These are phyloP conservation scores for Neoaliturus tenellus DNA, from an alignment of 2,888 invertebrate genomes.

Conservation along the genomic window DNA sequence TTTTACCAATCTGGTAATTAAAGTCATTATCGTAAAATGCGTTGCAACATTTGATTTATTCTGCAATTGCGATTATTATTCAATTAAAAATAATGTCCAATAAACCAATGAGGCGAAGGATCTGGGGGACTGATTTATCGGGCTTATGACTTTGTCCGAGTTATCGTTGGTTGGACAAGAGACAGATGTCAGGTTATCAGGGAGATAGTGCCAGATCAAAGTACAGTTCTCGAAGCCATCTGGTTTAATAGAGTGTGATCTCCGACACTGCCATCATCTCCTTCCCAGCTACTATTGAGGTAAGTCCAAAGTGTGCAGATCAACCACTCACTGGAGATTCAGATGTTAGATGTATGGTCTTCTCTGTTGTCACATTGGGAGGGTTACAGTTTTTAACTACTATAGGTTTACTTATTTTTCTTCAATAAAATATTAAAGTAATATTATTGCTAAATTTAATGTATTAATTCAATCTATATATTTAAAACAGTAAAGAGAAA, in stretches of 20 bases:
- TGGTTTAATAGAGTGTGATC: conserved; percentile 23
- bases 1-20: background rate
- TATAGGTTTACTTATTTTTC: no score
- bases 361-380: no score
- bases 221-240: background rate
- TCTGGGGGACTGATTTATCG: conserved; percentile 5
- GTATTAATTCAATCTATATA: no score
- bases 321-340: no score
- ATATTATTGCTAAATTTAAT: no score
- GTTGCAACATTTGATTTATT: conserved; percentile 9
- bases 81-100: background rate
- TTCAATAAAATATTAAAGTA: no score
- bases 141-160: background rate
- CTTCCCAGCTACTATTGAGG: background rate
- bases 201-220: conserved; percentile 16
- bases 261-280: background rate
- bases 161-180: conserved; percentile 19
- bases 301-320: background rate
- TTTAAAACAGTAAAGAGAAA: no score
- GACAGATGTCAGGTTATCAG: conserved; percentile 42
- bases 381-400: no score
- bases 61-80: conserved; percentile 1
- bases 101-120: conserved; percentile 13
- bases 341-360: no score
- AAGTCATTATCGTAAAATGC: background rate